phyloP scores from a whole-genome alignment of 2,888 invertebrate genomes.

The Rhodophaea formosa region DNA sequence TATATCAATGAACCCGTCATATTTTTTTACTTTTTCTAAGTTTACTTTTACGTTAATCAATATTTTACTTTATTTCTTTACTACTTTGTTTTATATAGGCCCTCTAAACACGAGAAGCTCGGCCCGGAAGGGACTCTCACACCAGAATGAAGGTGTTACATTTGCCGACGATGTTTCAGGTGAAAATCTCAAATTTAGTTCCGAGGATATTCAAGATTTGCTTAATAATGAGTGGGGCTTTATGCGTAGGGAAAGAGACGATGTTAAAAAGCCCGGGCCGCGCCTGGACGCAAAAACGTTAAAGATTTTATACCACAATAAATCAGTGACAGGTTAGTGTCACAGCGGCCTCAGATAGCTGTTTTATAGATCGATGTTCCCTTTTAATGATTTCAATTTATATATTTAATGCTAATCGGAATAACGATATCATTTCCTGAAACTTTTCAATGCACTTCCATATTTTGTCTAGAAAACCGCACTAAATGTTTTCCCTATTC shows the following conservation, averaged over 20 bases:
- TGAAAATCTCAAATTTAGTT: slow-evolving; percentile 75
- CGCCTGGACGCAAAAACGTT: slow-evolving; percentile 85
- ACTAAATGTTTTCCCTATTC: slow-evolving; percentile 67
- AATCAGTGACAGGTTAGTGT: slow-evolving; percentile 80
- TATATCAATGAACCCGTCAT: slow-evolving; percentile 39
- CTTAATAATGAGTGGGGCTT: slow-evolving; percentile 88
- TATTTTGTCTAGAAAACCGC: slow-evolving; percentile 63
- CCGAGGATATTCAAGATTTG: slow-evolving; percentile 80
- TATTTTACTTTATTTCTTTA: slow-evolving; percentile 41
- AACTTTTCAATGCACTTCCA: slow-evolving; percentile 59
- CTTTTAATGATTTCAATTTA: slow-evolving; percentile 42
- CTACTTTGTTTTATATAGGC: slow-evolving; percentile 46
- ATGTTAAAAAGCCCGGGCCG: slow-evolving; percentile 97
- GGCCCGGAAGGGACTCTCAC: slow-evolving; percentile 40
- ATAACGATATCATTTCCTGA: slow-evolving; percentile 43
- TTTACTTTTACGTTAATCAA: slow-evolving; percentile 45
- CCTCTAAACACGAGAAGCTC: slow-evolving; percentile 40
- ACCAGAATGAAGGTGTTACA: slow-evolving; percentile 57
- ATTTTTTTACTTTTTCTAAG: slow-evolving; percentile 42
- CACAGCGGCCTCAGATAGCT: slow-evolving; percentile 65
- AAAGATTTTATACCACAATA: slow-evolving; percentile 75
- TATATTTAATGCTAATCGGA: slow-evolving; percentile 43
- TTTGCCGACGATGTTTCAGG: slow-evolving; percentile 76
- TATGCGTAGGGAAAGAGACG: slow-evolving; percentile 92
- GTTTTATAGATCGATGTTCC: slow-evolving; percentile 65